Evolutionary conservation across 2,888 invertebrate species (phyloP), one percentile per base, ranked within the genome.

Genomic region (Caenorhabditis wallacei): DNA sequence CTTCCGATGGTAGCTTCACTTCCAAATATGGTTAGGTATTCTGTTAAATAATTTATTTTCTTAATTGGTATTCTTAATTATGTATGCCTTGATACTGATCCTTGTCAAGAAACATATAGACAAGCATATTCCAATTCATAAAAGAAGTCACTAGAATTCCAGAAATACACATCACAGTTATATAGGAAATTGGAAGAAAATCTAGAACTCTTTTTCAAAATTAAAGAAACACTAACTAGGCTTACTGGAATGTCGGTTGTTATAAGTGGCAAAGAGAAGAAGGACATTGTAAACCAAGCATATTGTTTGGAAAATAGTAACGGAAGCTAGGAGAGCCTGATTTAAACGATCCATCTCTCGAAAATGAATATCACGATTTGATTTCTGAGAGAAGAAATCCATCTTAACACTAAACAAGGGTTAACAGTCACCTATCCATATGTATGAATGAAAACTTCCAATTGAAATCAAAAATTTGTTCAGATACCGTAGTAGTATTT

Each of bases 81-180:
- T n/a, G n/a, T n/a, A n/a, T n/a, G n/a, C 72, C 20, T 64, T 63
- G 24, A 56, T 74, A 74, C 0, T 40, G 7, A 4, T 74, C 54
- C 11, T 18, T 16, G 16, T 35, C 8, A 0, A 74, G 30, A 16
- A 63, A 10, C 30, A 46, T 24, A 11, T 30, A 74, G 2, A 22
- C 11, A 2, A 18, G 5, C 20, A 51, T 30, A 18, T 64, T 64
- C 4, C 26, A 5, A 5, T 8, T 51, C 30, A 64, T 48, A 18
- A 64, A 64, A n/a, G 46, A 24, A 13, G 48, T 35, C 1, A 51
- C 51, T 8, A 64, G 30, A 5, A 26, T 20, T 48, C 64, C 64
- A 13, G 64, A 20, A 8, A 64, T 8, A 4, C 64, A 11, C 64
- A 64, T 51, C 0, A 64, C 48, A 0, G 35, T 51, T 0, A 51